Evolutionary conservation across 1,140 invertebrate genomes (phyloP), one percentile per base, ranked within the genome.

Genomic region (Proctacanthus coquilletti): DNA sequence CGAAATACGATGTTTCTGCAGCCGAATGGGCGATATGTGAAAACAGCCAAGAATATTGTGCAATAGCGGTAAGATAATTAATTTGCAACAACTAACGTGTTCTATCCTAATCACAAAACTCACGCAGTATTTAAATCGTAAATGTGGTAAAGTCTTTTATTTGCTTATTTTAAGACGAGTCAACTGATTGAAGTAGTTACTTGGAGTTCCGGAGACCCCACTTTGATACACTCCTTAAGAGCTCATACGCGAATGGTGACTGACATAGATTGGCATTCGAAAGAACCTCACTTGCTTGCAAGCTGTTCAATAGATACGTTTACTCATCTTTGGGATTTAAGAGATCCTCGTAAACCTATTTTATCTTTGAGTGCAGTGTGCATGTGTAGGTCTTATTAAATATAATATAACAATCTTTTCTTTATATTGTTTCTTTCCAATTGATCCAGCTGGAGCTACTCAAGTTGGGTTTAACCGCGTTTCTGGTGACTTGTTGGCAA

Each of bases 391-490:
- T 44, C n/a, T n/a, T n/a, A 18, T 38, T 35, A 21, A 3, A 36
- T n/a, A 14, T 35, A 3, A 45, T 19, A 29, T 29, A 27, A n/a
- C n/a, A n/a, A n/a, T n/a, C n/a, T n/a, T n/a, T n/a, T n/a, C n/a
- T n/a, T n/a, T 42, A 31, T 10, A 36, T 19, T 21, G 1, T 41
- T 8, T 13, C 25, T 47, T 34, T 21, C 13, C 25, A n/a, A 30
- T 21, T 36, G 42, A 55, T 65, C 44, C 53, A 78, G 86, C 86
- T 60, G 87, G 89, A 42, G 85, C 88, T 8, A 86, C 82, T 18
- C 87, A 95, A 70, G 89, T 95, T 1, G 77, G 85, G 54, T 97
- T 92, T 80, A 94, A 93, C 60, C 75, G 80, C 50, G 71, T 89
- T 20, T 80, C 79, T 6, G 69, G 75, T 10, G 70, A 92, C 58